These are phyloP conservation scores for Albula goreensis DNA, from an alignment of 2,113 vertebrate genomes.

Conservation along the genomic window DNA sequence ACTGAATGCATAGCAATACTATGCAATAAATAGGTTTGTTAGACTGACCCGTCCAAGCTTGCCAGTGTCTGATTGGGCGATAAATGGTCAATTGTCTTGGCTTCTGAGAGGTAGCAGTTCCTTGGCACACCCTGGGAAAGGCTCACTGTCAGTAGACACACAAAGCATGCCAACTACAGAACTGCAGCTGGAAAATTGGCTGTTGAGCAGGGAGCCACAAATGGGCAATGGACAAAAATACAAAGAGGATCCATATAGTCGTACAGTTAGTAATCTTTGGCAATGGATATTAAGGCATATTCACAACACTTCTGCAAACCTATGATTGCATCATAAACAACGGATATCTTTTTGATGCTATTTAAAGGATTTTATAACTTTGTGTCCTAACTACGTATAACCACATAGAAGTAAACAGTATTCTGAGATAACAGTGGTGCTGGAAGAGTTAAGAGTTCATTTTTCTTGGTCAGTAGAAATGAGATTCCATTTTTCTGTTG, in stretches of 20 bases:
- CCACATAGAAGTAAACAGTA: no score
- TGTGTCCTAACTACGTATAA: background rate
- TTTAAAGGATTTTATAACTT: background rate
- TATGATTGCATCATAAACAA: background rate
- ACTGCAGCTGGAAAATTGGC: background rate
- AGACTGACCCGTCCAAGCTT: no score
- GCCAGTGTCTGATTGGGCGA: no score
- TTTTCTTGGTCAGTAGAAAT: background rate
- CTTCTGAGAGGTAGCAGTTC: background rate
- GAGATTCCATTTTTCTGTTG: background rate
- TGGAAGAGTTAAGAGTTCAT: background rate
- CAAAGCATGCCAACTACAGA: background rate
- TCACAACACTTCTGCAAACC: background rate
- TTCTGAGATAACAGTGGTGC: background rate
- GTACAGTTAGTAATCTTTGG: background rate
- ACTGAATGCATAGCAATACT: no score
- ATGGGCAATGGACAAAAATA: background rate
- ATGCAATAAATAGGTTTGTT: no score
- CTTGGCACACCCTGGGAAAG: background rate
- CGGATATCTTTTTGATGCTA: background rate
- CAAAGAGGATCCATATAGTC: background rate
- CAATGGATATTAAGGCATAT: background rate
- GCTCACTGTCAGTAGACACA: background rate
- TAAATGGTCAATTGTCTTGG: background rate
- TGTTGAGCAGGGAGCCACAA: background rate